A percentile compares a stretch with the other conserved stretches of the same genome.
phyloP scores from a whole-genome alignment of 92 coral and sea anemone species.

The Desmophyllum pertusum region DNA sequence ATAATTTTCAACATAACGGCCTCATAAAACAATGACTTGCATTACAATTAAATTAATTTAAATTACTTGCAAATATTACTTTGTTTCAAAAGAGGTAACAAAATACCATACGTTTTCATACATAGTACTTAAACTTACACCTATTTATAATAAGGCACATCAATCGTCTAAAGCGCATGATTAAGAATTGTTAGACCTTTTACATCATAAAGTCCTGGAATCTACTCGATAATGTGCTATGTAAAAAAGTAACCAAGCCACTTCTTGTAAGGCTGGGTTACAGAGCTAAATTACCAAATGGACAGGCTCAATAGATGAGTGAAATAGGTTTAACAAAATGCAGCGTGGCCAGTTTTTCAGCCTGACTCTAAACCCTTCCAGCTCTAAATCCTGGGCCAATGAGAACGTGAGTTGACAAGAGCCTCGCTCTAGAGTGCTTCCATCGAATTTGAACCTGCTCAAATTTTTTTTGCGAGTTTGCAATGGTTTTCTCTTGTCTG shows the following conservation, averaged over 20 bases:
- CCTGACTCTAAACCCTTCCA: neutral
- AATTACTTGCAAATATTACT: constrained; percentile 9
- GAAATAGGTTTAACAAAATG: too few relatives aligned
- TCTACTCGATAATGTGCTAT: too few relatives aligned
- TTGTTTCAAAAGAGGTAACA: neutral
- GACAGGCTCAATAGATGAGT: neutral
- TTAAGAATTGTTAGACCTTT: neutral
- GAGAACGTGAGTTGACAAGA: too few relatives aligned
- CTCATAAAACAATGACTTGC: constrained; percentile 22
- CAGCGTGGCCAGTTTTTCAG: too few relatives aligned
- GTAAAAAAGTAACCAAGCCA: neutral
- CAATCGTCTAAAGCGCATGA: neutral
- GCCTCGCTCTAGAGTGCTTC: too few relatives aligned
- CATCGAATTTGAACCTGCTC: too few relatives aligned
- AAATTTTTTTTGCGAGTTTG: too few relatives aligned
- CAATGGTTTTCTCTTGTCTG: too few relatives aligned
- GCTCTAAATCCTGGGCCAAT: too few relatives aligned
- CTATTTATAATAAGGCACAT: neutral
- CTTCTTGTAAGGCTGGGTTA: neutral
- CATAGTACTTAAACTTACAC: neutral
- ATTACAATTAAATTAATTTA: constrained; percentile 7
- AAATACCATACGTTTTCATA: constrained; percentile 6
- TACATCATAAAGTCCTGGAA: neutral
- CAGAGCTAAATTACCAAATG: neutral
- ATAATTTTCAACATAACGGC: constrained; percentile 11